Evolutionary conservation across 2,113 vertebrate genomes (phyloP).

Genomic region (Chionomys nivalis): DNA sequence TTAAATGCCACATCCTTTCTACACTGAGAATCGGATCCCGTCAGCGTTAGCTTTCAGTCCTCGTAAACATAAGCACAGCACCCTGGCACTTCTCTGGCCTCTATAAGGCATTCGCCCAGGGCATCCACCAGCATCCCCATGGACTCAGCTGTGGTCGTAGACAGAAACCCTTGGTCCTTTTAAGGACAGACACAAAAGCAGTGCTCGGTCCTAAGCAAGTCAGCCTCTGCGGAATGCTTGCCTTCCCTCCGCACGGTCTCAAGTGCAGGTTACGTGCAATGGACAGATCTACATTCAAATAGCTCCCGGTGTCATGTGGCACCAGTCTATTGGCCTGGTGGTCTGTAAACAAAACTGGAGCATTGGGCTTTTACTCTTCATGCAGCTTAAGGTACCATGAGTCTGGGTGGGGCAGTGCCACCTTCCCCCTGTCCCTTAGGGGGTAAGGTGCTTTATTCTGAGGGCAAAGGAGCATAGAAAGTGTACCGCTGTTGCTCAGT

Average conservation of each 20-base stretch:
- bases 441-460: neutral
- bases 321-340: neutral
- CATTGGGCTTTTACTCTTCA: neutral
- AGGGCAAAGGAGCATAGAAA: neutral
- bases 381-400: neutral
- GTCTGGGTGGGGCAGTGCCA: neutral
- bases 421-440: neutral
- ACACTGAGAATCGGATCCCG: neutral
- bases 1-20: neutral
- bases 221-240: neutral
- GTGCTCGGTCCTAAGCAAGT: neutral
- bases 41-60: neutral
- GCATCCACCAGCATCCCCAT: neutral
- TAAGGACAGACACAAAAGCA: too few species aligned
- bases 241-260: neutral
- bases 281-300: neutral
- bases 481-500: too few species aligned
- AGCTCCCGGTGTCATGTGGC: neutral
- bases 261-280: neutral
- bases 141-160: too few species aligned
- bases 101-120: accelerated
- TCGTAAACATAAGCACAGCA: neutral
- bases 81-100: neutral
- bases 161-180: neutral
- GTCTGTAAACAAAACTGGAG: neutral